A percentile compares a stretch with the other conserved stretches of the same genome.
Conservation (phyloP, 2,888 invertebrate genomes). For the Lasioglossum morio region DNA sequence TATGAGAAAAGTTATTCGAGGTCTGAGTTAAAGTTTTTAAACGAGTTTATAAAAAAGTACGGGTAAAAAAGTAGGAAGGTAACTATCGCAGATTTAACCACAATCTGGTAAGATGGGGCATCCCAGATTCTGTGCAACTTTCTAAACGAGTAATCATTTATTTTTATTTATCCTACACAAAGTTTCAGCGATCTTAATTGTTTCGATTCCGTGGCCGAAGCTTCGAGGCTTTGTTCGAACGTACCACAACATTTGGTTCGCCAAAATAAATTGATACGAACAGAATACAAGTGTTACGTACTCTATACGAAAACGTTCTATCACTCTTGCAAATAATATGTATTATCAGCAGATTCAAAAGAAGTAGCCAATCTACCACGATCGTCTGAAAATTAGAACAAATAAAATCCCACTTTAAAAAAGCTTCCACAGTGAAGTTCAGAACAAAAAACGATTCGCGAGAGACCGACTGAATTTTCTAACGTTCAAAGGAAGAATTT, state of each 20-base stretch:
- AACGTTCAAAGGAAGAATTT: not conserved
- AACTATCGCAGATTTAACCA: conserved; percentile 11
- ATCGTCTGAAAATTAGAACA: not conserved
- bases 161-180: not conserved
- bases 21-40: not conserved
- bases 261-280: no score
- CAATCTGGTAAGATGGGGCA: not conserved
- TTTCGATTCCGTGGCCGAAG: not conserved
- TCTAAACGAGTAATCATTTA: not conserved
- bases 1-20: conserved; percentile 4
- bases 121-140: not conserved
- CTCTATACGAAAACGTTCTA: not conserved
- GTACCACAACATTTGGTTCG: not conserved
- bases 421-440: not conserved
- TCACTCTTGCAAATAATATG: not conserved
- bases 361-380: not conserved
- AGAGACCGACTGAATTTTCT: not conserved
- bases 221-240: not conserved
- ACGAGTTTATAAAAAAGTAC: conserved; percentile 5
- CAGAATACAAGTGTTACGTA: not conserved
- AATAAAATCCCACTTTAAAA: not conserved
- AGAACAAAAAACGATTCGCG: not conserved
- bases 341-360: not conserved
- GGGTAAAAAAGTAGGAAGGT: not conserved
- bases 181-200: not conserved